Percentiles rank a stretch among this genome's conserved stretches.
These are phyloP conservation scores for Calonectris borealis DNA, from an alignment of 2,113 vertebrate genomes.

Conservation along the genomic window DNA sequence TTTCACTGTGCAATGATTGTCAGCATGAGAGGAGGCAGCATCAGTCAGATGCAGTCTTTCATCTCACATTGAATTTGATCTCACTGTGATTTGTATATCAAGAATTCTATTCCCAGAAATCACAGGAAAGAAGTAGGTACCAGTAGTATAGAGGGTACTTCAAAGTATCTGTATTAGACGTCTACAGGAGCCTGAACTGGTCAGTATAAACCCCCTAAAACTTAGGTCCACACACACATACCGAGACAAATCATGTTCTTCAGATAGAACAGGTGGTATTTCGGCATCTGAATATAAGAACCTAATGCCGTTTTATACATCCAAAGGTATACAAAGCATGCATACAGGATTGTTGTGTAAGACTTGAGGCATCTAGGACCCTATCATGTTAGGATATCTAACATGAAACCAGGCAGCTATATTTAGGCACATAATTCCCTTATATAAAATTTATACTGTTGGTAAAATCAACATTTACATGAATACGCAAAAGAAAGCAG, in stretches of 20 bases:
- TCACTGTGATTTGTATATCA: not conserved
- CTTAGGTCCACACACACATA: rapidly evolving
- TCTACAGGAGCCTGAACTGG: not conserved
- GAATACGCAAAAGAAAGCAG: not conserved
- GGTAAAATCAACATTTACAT: not conserved
- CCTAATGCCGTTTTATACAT: not conserved
- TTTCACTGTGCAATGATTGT: not conserved
- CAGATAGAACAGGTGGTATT: not conserved
- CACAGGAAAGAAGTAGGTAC: not conserved
- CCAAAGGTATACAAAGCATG: not conserved
- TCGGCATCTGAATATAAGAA: not conserved
- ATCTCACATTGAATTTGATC: not conserved
- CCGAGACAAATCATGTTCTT: not conserved
- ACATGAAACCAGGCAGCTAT: not conserved
- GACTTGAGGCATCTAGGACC: not conserved
- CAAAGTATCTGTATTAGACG: not conserved
- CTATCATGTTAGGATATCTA: not conserved
- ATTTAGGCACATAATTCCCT: not conserved
- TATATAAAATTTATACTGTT: not conserved
- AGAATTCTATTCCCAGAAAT: not conserved
- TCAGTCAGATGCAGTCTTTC: not conserved
- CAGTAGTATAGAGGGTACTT: not conserved
- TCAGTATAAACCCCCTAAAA: not conserved
- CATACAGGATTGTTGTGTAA: not conserved
- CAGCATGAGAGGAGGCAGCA: not conserved